A percentile compares a stretch with the other conserved stretches of the same genome.
phyloP scores from a whole-genome alignment of 2,888 invertebrate species.

The Andrena haemorrhoa region DNA sequence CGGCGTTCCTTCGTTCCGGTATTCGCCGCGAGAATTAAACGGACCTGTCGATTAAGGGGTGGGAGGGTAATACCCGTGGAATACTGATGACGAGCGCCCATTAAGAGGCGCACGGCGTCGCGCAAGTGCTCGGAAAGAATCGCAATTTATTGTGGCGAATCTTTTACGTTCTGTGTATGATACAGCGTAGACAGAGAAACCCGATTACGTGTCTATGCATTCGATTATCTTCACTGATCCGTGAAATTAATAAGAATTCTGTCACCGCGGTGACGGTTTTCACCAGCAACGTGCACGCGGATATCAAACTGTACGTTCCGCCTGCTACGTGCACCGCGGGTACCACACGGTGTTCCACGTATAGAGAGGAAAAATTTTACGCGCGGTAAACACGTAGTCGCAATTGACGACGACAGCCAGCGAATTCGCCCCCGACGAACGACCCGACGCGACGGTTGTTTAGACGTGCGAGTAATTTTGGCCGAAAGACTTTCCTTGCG shows the following conservation, averaged over 20 bases:
- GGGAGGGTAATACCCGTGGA: neutral
- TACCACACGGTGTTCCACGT: constrained; percentile 24
- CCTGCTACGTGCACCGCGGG: neutral
- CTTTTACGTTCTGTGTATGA: neutral
- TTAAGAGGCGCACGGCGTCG: neutral
- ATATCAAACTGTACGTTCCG: constrained; percentile 3
- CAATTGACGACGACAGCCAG: constrained; percentile 69
- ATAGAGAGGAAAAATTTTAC: constrained; percentile 73
- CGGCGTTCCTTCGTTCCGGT: constrained; percentile 8
- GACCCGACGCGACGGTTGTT: constrained; percentile 24
- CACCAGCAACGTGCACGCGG: constrained; percentile 1
- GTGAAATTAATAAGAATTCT: constrained; percentile 53
- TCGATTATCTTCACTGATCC: constrained; percentile 1
- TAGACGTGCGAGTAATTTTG: constrained; percentile 49
- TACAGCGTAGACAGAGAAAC: neutral
- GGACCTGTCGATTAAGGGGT: neutral
- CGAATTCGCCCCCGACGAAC: constrained; percentile 25
- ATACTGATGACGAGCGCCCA: constrained; percentile 9
- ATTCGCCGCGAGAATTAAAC: constrained; percentile 21
- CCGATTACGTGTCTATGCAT: neutral
- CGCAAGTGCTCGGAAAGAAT: constrained; percentile 10
- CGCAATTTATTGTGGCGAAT: neutral
- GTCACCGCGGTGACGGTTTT: constrained; percentile 12
- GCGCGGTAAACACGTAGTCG: constrained; percentile 67
- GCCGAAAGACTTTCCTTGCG: neutral